These are phyloP conservation scores for Aporrectodea caliginosa DNA, from an alignment of 1,140 invertebrate species.

Conservation along the genomic window DNA sequence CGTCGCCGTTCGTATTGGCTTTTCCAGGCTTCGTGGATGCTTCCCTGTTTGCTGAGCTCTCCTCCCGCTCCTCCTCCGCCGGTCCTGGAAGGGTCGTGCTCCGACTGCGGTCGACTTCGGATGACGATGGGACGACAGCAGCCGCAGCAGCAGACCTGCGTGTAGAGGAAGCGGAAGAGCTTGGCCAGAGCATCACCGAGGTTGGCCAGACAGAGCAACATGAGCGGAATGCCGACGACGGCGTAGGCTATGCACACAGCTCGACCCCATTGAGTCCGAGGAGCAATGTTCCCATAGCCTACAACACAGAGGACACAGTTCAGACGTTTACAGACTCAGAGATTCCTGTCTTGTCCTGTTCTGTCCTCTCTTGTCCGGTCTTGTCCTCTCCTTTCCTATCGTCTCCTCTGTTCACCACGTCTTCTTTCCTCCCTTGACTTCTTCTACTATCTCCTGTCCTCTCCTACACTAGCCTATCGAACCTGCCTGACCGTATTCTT, in stretches of 20 bases:
- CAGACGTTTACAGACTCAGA: no score
- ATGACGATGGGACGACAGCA: constrained; percentile 2
- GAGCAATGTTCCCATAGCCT: constrained; percentile 84
- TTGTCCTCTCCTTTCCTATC: no score
- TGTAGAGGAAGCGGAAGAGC: constrained; percentile 64
- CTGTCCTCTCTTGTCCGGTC: no score
- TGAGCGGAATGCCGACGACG: constrained; percentile 91
- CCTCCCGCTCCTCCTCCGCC: no score
- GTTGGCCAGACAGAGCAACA: constrained; percentile 83
- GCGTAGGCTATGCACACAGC: constrained; percentile 92
- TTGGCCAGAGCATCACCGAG: constrained; percentile 92
- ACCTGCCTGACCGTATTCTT: no score
- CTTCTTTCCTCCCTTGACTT: no score
- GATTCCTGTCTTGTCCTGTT: no score
- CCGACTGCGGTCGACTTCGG: constrained; percentile 36
- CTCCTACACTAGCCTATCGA: no score
- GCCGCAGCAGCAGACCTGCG: background rate
- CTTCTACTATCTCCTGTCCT: no score
- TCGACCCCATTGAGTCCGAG: constrained; percentile 83
- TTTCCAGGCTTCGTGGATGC: background rate
- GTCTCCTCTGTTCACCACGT: no score
- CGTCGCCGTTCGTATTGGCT: background rate
- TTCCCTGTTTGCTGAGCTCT: background rate
- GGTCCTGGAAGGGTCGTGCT: constrained; percentile 34
- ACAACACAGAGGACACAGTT: no score